phyloP scores from a whole-genome alignment of 2,888 invertebrate genomes.

The Syrista parreyssii region DNA sequence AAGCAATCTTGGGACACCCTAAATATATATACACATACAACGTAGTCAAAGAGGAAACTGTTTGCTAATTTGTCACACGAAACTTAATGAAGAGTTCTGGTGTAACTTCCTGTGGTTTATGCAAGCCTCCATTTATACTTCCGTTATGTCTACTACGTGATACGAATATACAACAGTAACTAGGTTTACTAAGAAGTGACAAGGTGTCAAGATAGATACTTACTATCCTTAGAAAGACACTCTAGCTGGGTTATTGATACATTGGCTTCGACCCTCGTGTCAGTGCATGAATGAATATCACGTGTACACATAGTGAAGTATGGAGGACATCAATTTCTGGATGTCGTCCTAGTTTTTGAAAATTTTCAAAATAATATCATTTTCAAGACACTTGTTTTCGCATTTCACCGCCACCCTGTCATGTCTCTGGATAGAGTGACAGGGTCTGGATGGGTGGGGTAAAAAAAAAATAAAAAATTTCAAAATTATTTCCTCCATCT shows the following conservation, averaged over 20 bases:
- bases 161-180: neutral
- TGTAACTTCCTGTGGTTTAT: neutral
- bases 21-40: neutral
- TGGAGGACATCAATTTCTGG: neutral
- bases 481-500: neutral
- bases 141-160: neutral
- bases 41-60: neutral
- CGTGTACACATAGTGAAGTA: neutral
- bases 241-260: neutral
- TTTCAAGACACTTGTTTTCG: neutral
- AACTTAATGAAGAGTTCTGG: neutral
- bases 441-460: neutral
- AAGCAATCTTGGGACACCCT: neutral
- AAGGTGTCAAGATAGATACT: neutral
- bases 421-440: neutral
- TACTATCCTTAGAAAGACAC: neutral
- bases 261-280: neutral
- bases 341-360: neutral
- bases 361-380: neutral
- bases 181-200: neutral
- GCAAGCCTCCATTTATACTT: neutral
- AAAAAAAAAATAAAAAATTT: neutral
- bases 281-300: neutral
- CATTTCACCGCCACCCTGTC: neutral
- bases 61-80: neutral